Conservation (phyloP, 1,140 invertebrate genomes). For the Archivesica marissinica region DNA sequence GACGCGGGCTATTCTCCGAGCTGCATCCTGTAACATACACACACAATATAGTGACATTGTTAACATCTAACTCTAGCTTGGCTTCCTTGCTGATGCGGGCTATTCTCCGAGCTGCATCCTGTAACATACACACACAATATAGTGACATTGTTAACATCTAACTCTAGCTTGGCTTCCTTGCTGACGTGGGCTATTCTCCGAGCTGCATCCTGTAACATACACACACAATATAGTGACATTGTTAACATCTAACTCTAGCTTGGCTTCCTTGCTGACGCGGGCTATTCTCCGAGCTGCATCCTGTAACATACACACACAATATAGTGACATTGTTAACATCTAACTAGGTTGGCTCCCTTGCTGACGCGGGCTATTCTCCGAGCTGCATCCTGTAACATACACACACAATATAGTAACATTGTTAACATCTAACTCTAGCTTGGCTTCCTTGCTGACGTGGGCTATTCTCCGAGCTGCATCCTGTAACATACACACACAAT, state of each 20-base stretch:
- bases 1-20: conserved; percentile 87
- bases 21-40: conserved; percentile 83
- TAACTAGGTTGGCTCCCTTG: no score
- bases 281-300: conserved; percentile 83
- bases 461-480: conserved; percentile 83
- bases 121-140: no score
- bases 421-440: conserved; percentile 94
- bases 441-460: conserved; percentile 95
- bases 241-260: conserved; percentile 95
- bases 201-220: conserved; percentile 82
- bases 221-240: no score
- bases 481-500: no score
- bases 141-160: no score
- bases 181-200: conserved; percentile 89
- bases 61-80: conserved; percentile 95
- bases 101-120: conserved; percentile 83
- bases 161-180: conserved; percentile 93
- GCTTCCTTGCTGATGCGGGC: conserved; percentile 94
- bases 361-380: no score
- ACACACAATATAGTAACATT: no score
- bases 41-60: no score
- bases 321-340: no score
- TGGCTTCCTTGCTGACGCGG: conserved; percentile 95
- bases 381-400: no score
- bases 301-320: no score